Evolutionary conservation across 2,888 invertebrate species (phyloP).

Genomic region (Dione juno): DNA sequence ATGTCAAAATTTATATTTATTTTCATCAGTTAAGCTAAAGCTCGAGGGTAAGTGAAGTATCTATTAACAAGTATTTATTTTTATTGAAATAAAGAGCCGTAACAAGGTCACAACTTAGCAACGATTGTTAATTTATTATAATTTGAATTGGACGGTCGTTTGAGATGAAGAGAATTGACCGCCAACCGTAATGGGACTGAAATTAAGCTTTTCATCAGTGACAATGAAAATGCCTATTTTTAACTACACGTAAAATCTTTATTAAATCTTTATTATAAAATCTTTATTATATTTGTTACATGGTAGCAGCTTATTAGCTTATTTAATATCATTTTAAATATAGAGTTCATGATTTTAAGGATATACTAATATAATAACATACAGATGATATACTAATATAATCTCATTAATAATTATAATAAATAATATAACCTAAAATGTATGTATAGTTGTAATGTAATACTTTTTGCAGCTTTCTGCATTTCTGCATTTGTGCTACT

Average conservation of each 20-base stretch:
- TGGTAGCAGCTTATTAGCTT: too few relatives aligned
- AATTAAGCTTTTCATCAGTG: slow-evolving; percentile 51
- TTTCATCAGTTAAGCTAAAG: slow-evolving; percentile 3
- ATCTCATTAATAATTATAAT: too few relatives aligned
- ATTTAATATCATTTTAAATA: too few relatives aligned
- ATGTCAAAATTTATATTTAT: neutral
- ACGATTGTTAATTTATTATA: slow-evolving; percentile 49
- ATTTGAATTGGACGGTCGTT: slow-evolving; percentile 51
- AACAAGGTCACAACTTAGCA: slow-evolving; percentile 55
- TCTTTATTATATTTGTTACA: too few relatives aligned
- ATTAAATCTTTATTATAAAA: too few relatives aligned
- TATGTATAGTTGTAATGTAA: too few relatives aligned
- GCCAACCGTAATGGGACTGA: slow-evolving; percentile 52
- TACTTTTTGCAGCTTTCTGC: too few relatives aligned
- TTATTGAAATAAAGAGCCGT: slow-evolving; percentile 54
- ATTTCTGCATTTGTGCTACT: too few relatives aligned
- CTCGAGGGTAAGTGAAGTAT: slow-evolving; percentile 21
- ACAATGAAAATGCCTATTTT: slow-evolving; percentile 55
- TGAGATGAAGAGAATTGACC: slow-evolving; percentile 38
- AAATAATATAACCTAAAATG: too few relatives aligned
- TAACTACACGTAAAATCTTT: neutral
- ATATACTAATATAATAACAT: too few relatives aligned
- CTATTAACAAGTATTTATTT: slow-evolving; percentile 22
- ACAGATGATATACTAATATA: too few relatives aligned
- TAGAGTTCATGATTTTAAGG: too few relatives aligned